Evolutionary conservation across 2,113 vertebrate genomes (phyloP), one percentile per base, ranked within the genome.

Genomic region (Phasianus colchicus): DNA sequence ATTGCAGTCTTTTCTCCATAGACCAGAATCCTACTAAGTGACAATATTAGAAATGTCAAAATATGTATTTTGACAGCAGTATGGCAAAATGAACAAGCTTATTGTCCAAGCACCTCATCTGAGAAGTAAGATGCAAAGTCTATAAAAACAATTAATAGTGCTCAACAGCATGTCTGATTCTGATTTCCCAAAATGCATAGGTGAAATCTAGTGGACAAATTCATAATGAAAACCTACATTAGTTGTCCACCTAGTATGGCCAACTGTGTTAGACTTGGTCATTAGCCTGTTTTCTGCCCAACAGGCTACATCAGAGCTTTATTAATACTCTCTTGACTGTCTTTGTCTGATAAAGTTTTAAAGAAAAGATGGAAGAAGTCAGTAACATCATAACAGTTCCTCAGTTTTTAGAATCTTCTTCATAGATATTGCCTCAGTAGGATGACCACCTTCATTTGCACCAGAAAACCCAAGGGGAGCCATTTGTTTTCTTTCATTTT

Each of bases 371-470:
- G 3, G 29, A 30, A 83, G 67, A 95, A 82, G 16, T 50, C 42
- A 64, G 60, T 3, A 69, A 29, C 12, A 52, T 22, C 0, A 0
- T 24, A 50, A 71, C 10, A 47, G 36, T 74, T 42, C 4, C 15
- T 70, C 6, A 2, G 4, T 9, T 77, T 63, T 29, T 42, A 65
- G 34, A 70, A 79, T 0, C 2, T 22, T 27, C 8, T n/a, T 36
- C 66, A 45, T 10, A 32, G 82, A 83, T 79, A 45, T 7, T 58
- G 40, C 52, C 66, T 72, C 27, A 48, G 38, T 64, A 86, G 40
- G 20, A 67, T 77, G 21, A 86, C 54, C 30, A 50, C 60, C 48
- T 90, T 86, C 58, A 70, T 74, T 80, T 91, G 25, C 34, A 86
- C 43, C 43, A 67, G 47, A 25, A 42, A 54, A 89, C 72, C 27